Evolutionary conservation across 2,797 vertebrate species (phyloP), one percentile per base, ranked within the genome.

Genomic region (Mionectes olivaceus): DNA sequence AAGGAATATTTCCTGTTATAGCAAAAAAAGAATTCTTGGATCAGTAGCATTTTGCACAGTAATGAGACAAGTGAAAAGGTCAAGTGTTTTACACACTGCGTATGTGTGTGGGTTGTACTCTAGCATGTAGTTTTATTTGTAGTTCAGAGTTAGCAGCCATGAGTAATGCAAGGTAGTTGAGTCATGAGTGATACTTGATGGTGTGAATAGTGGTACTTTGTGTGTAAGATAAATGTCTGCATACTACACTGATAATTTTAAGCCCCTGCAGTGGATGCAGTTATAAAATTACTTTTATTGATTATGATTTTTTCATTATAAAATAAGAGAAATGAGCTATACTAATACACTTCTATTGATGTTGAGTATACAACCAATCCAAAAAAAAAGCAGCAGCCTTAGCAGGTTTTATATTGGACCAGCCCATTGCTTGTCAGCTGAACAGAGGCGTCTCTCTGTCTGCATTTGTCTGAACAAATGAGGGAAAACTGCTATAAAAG

Each of bases 71-170:
- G 68, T 85, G 69, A 76, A 94, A 94, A 91, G 93, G 77, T 71
- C 44, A 71, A 80, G 70, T 84, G 50, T 90, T 85, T 82, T 85
- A 59, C 35, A 76, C 19, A 10, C 44, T 81, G 67, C 6, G 0
- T 83, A 19, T 37, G 44, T 86, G 69, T 76, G 89, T 83, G 83
- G 89, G 70, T 86, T 94, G 93, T 79, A 53, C 86, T 84, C 59
- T 11, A 87, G 70, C 83, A 67, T 90, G 76, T 78, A 87, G 76
- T 95, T 93, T 95, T 95, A 71, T 92, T 89, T 94, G 91, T 53
- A 90, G 44, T 88, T 88, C 83, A 59, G 37, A 75, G 61, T 84
- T 94, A 70, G 63, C 74, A 91, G 52, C 69, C 47, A 53, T 92
- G 92, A 93, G 82, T 93, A 83, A 86, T 75, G 61, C 82, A 49